Base-by-base conservation (phyloP, 2,888 invertebrate genomes). In the Meteorus colon region DNA sequence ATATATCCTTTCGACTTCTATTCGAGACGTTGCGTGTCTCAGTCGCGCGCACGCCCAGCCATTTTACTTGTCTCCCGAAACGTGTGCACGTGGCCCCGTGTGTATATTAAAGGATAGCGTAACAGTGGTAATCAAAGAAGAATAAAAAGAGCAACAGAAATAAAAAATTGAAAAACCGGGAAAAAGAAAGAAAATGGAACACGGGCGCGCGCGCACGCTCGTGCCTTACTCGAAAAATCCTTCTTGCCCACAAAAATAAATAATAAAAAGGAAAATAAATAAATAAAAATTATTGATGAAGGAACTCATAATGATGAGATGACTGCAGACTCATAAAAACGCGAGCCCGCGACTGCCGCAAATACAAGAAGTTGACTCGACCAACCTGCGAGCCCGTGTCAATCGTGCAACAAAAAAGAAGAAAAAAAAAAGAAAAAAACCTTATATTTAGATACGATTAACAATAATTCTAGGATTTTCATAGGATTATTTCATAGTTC, bases 401-500 rank as follows among this genome's bases (percentile, higher is more conserved):
- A 75, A 31, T 70, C 59, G 69, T 70, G 69, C 69, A 70, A 70
- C 51, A 55, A 55, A 70, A 65, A 66, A 59, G 31, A 66, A 59
- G 31, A 68, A 45, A 27, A 51, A 68, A 70, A 71, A 51, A 59
- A 69, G 24, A 51, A 73, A 59, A 73, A 31, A 76, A 41, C 73
- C 70, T 51, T 80, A 76, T 77, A 80, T 80, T 80, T 78, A 78
- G 80, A 80, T 78, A 78, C 77, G 75, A 74, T 72, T 76, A 77
- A 75, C 66, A 31, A 74, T 70, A 75, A 70, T 70, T 75, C 63
- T 75, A 75, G 65, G 67, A 71, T 77, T 74, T 34, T 68, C 71
- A 77, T 80, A 76, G 78, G 76, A 77, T 78, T 76, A 80, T 79
- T 79, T 81, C 79, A 76, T 78, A 79, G 78, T 78, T 77, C 76